phyloP scores from a whole-genome alignment of 1,140 invertebrate species.

The Zaprionus ornatus region DNA sequence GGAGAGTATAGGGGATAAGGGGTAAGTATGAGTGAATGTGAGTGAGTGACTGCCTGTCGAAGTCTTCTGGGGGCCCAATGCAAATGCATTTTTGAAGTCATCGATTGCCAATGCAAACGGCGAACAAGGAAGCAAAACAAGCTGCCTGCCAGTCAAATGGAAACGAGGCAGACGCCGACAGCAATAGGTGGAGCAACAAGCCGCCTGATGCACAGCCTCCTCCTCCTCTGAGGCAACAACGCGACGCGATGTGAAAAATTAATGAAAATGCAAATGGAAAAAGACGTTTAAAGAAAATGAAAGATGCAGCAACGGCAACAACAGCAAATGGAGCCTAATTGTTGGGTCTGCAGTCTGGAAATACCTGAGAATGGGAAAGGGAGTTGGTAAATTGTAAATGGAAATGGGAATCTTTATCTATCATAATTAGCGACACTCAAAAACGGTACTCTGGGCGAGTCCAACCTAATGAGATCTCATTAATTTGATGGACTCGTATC shows the following conservation, averaged over 20 bases:
- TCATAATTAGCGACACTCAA: conserved; percentile 38
- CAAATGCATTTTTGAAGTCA: not conserved
- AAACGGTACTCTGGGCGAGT: conserved; percentile 19
- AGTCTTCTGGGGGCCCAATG: conserved; percentile 12
- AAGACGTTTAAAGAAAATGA: conserved; percentile 50
- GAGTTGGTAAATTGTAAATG: not conserved
- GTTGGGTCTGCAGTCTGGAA: conserved; percentile 44
- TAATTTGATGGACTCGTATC: conserved; percentile 57
- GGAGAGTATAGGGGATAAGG: too few relatives aligned
- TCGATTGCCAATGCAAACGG: conserved; percentile 57
- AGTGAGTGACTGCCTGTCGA: conserved; percentile 22
- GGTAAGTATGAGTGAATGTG: not conserved
- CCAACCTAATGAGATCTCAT: conserved; percentile 59
- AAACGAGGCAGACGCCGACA: conserved; percentile 56
- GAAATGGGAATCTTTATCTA: not conserved
- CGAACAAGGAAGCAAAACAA: conserved; percentile 71
- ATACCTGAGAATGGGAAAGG: not conserved
- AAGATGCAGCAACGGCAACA: conserved; percentile 20
- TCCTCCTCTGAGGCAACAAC: not conserved
- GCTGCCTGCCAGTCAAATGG: conserved; percentile 53
- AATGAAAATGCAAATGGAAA: conserved; percentile 66
- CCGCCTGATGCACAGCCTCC: conserved; percentile 1
- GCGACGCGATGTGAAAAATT: conserved; percentile 41
- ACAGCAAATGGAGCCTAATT: conserved; percentile 53
- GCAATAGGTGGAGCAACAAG: conserved; percentile 41